A percentile compares a stretch with the other conserved stretches of the same genome.
Evolutionary conservation across 2,888 invertebrate genomes (phyloP).

Genomic region (Drosophila villosipedis): DNA sequence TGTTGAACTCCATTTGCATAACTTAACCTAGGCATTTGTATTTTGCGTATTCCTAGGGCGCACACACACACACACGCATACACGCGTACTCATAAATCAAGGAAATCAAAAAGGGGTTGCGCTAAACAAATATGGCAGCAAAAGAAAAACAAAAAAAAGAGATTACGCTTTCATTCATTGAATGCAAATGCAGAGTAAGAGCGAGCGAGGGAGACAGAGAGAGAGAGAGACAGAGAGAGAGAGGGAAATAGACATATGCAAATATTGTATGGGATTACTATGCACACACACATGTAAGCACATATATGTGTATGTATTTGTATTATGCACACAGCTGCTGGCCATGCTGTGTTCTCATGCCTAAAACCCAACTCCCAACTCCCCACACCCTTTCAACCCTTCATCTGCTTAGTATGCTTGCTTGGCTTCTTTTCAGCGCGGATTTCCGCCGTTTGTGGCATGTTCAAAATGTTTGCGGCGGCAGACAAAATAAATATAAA

Average conservation of each 20-base stretch:
- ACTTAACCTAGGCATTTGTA: constrained; percentile 50
- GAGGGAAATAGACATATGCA: constrained; percentile 36
- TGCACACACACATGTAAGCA: constrained; percentile 2
- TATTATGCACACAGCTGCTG: constrained; percentile 62
- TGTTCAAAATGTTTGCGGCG: constrained; percentile 46
- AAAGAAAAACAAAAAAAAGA: not conserved
- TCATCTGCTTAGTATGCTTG: constrained; percentile 32
- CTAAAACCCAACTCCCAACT: constrained; percentile 15
- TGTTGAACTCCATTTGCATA: constrained; percentile 63
- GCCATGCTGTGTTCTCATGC: constrained; percentile 53
- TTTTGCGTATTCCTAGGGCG: constrained; percentile 20
- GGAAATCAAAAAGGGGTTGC: constrained; percentile 39
- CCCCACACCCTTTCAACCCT: constrained; percentile 8
- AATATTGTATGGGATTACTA: constrained; percentile 37
- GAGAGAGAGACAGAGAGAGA: not conserved
- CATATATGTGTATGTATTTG: constrained; percentile 10
- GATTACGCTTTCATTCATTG: constrained; percentile 67
- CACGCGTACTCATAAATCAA: constrained; percentile 38
- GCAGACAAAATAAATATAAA: constrained; percentile 42
- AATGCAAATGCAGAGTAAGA: constrained; percentile 52
- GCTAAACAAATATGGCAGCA: constrained; percentile 11
- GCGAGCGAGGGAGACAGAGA: not conserved
- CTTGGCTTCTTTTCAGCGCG: constrained; percentile 37
- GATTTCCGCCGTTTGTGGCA: constrained; percentile 54
- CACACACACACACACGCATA: not conserved